These are phyloP conservation scores for Stenotaenia linearis DNA, from an alignment of 2,888 invertebrate species.

Conservation along the genomic window DNA sequence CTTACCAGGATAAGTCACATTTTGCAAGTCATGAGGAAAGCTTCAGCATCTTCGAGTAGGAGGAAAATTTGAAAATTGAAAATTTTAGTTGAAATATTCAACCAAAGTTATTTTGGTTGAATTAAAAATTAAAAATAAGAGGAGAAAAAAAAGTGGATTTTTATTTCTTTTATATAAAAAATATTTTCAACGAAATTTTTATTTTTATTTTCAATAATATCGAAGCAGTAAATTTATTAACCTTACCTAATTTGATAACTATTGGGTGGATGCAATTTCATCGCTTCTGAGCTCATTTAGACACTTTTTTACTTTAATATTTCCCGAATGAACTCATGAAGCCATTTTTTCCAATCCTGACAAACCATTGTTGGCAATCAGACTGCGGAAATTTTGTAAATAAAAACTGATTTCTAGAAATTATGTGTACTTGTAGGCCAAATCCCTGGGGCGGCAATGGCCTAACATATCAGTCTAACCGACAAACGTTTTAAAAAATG, in stretches of 20 bases:
- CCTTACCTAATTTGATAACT: neutral
- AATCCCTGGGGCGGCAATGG: neutral
- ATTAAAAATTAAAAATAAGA: too few relatives aligned
- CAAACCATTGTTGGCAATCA: neutral
- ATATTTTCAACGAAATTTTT: too few relatives aligned
- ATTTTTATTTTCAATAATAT: too few relatives aligned
- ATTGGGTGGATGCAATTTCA: neutral
- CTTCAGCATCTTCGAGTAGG: too few relatives aligned
- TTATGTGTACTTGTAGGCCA: neutral
- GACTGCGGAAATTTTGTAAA: neutral
- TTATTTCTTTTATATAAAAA: too few relatives aligned
- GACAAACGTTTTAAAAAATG: neutral
- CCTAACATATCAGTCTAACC: neutral
- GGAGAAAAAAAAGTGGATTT: too few relatives aligned
- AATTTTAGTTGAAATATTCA: too few relatives aligned
- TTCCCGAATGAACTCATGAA: neutral
- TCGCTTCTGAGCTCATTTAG: neutral
- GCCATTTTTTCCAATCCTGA: neutral
- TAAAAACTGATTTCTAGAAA: neutral
- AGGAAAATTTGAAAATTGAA: too few relatives aligned
- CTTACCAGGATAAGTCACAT: too few relatives aligned
- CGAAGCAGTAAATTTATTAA: neutral
- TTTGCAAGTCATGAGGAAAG: too few relatives aligned
- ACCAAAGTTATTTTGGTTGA: too few relatives aligned
- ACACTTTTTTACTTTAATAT: neutral